Percentiles rank a stretch among this genome's conserved stretches.
Conservation (phyloP, 2,113 vertebrate genomes). For the Aptenodytes forsteri region DNA sequence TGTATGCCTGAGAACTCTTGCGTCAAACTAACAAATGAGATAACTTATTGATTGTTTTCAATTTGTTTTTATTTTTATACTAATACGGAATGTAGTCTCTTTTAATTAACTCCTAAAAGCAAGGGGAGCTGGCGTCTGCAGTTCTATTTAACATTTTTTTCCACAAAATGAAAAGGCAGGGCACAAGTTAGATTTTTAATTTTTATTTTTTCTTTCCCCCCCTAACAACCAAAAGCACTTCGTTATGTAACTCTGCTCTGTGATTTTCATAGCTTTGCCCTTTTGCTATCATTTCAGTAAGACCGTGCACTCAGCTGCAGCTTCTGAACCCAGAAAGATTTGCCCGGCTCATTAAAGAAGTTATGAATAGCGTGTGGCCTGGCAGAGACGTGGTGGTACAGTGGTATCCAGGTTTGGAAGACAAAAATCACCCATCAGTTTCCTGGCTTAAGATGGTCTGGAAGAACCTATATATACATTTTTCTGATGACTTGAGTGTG, state of each 20-base stretch:
- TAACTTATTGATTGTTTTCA: neutral
- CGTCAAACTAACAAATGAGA: slow-evolving; percentile 17
- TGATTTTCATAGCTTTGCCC: slow-evolving; percentile 10
- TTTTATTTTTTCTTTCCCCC: too few species aligned
- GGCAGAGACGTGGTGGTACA: slow-evolving; percentile 87
- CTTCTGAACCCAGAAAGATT: slow-evolving; percentile 90
- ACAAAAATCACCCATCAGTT: slow-evolving; percentile 85
- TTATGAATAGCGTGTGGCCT: slow-evolving; percentile 87
- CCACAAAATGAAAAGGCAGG: neutral
- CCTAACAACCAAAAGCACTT: neutral
- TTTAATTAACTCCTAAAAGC: neutral
- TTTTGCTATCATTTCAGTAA: slow-evolving; percentile 81
- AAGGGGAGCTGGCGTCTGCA: neutral
- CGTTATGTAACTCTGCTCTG: neutral
- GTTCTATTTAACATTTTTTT: neutral
- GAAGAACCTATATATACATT: slow-evolving; percentile 95
- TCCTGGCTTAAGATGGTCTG: slow-evolving; percentile 94
- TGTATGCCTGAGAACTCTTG: neutral
- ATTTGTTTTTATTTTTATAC: neutral
- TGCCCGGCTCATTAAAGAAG: slow-evolving; percentile 92
- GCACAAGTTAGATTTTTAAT: neutral
- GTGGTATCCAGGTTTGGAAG: slow-evolving; percentile 87
- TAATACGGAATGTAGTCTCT: slow-evolving; percentile 34
- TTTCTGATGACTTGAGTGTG: slow-evolving; percentile 87
- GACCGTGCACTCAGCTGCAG: slow-evolving; percentile 94